Evolutionary conservation across 2,797 vertebrate genomes (phyloP), one percentile per base, ranked within the genome.

Genomic region (Parauchenoglanis punctatus): DNA sequence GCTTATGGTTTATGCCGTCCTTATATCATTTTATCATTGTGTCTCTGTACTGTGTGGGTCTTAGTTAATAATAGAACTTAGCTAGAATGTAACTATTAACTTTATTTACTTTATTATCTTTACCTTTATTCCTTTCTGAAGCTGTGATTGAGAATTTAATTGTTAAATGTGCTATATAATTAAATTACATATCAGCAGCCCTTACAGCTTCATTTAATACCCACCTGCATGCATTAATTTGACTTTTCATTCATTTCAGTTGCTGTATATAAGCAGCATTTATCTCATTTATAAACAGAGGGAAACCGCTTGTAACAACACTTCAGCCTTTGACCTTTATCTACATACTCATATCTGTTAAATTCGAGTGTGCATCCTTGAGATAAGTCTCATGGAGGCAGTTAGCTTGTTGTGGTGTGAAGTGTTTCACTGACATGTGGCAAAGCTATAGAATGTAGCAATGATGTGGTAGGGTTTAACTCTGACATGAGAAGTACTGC

Each of bases 301-400:
- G 58, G 8, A 72, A 86, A 58, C 78, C 23, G 65, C 68, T 61
- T 59, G 5, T 23, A 44, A 59, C 78, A 12, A 44, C 31, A 13
- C 54, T 25, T 10, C 20, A 3, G 10, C 40, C 18, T 31, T 77
- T 17, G 12, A 52, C 87, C 46, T 49, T 82, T 77, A 70, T 77
- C 70, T 86, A 44, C 15, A 49, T 7, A 54, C 46, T 68, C 23
- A 67, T 61, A 54, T 85, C 75, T 84, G 84, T 85, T 17, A 23
- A 77, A 86, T 81, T 59, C 18, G 70, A 82, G 80, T 28, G 75
- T 91, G 90, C 20, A 1, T 85, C 86, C 73, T 84, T 58, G 31
- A 89, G 88, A 91, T 90, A 90, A 83, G 11, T 58, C 73, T 83
- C 12, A 56, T 88, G 82, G 78, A 86, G 75, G 61, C 23, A n/a